Evolutionary conservation across 2,888 invertebrate genomes (phyloP).

Genomic region (Xanthia icteritia): DNA sequence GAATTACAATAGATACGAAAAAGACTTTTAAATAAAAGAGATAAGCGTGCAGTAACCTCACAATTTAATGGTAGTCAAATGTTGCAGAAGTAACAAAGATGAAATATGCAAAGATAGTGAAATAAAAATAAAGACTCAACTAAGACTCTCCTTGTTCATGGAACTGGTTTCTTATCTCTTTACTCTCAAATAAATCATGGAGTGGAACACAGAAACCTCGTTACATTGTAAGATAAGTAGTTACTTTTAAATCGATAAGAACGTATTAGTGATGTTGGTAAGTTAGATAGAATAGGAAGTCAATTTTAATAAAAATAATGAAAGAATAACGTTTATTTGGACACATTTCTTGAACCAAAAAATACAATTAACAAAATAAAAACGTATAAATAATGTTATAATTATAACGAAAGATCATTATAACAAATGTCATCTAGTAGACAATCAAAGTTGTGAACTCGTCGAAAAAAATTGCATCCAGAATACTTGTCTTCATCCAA

Average conservation of each 20-base stretch:
- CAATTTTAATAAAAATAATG: not conserved
- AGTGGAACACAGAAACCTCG: conserved; percentile 28
- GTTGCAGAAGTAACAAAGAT: conserved; percentile 30
- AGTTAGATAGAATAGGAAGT: not conserved
- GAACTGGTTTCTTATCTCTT: conserved; percentile 44
- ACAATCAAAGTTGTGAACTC: no score
- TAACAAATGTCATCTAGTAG: no score
- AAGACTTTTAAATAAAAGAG: conserved; percentile 28
- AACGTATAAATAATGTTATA: no score
- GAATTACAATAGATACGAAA: conserved; percentile 21
- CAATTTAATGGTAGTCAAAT: conserved; percentile 22
- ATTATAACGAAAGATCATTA: no score
- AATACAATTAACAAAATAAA: no score
- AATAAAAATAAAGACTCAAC: conserved; percentile 21
- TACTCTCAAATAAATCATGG: conserved; percentile 40
- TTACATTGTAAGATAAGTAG: conserved; percentile 42
- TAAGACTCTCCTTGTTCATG: conserved; percentile 27
- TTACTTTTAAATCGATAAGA: not conserved
- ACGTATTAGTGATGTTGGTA: not conserved
- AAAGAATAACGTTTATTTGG: no score
- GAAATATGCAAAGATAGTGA: conserved; percentile 28
- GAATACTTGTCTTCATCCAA: not conserved
- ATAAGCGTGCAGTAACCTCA: conserved; percentile 31
- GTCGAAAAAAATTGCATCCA: not conserved
- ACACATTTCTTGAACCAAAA: no score